Evolutionary conservation across 2,797 vertebrate species (phyloP).

Genomic region (Ptychobarbus kaznakovi): DNA sequence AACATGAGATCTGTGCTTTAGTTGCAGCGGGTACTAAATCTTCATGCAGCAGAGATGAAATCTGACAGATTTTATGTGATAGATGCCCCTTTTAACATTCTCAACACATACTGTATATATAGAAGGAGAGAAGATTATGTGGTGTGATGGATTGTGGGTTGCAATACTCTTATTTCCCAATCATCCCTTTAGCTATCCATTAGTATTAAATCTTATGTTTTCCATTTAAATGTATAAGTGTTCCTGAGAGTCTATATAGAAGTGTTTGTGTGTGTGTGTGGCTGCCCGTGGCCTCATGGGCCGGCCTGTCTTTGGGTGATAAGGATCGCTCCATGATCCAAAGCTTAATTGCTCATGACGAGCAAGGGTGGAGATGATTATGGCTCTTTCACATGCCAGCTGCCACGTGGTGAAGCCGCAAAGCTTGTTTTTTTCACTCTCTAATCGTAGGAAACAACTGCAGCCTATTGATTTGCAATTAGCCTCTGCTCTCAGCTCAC

Average conservation of each 20-base stretch:
- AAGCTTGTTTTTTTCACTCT: constrained; percentile 38
- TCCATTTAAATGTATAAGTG: constrained; percentile 33
- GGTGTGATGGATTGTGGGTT: not conserved
- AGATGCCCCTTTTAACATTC: constrained; percentile 3
- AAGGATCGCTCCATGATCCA: constrained; percentile 53
- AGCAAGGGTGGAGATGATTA: constrained; percentile 55
- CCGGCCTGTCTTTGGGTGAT: constrained; percentile 46
- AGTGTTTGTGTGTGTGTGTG: not conserved
- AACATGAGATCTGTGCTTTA: constrained; percentile 2
- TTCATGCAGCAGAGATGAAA: not conserved
- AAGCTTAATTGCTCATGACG: constrained; percentile 58
- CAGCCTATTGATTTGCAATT: constrained; percentile 56
- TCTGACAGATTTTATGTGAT: constrained; percentile 3
- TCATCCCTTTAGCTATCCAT: constrained; percentile 11
- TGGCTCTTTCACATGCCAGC: constrained; percentile 51
- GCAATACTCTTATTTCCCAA: constrained; percentile 8
- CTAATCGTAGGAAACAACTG: constrained; percentile 48
- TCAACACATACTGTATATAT: not conserved
- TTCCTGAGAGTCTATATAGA: not conserved
- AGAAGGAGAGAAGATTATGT: not conserved
- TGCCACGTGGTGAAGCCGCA: constrained; percentile 43
- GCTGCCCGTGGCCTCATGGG: constrained; percentile 31
- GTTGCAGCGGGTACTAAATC: not conserved
- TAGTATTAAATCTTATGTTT: constrained; percentile 29
- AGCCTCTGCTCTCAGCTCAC: constrained; percentile 43